Percentiles rank a stretch among this genome's conserved stretches.
phyloP scores from a whole-genome alignment of 2,888 invertebrate species.

The Sclerodermus sp. region DNA sequence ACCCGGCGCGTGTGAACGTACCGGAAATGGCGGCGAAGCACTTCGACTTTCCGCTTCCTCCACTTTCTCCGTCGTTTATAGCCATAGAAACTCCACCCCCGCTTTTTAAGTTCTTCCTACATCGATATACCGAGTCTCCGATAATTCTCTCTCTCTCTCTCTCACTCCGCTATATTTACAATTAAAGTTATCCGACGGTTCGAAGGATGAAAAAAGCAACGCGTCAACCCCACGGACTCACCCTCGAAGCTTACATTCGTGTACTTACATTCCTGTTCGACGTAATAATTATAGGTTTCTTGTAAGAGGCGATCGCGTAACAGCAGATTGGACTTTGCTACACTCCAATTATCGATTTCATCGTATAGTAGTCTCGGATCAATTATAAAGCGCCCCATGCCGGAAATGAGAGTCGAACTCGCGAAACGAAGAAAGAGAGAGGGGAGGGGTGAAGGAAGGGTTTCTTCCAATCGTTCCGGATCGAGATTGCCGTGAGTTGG shows the following conservation, averaged over 20 bases:
- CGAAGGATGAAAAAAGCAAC: too few species aligned
- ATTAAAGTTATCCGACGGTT: too few species aligned
- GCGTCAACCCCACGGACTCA: too few species aligned
- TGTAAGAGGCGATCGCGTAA: too few species aligned
- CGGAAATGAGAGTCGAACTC: conserved; percentile 1
- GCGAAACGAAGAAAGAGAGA: conserved; percentile 6
- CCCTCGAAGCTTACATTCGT: too few species aligned
- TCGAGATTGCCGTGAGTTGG: conserved; percentile 30
- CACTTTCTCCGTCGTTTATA: conserved; percentile 1
- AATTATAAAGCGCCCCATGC: too few species aligned
- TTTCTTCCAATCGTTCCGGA: conserved; percentile 30
- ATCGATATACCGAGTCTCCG: not conserved
- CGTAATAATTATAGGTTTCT: too few species aligned
- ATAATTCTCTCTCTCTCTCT: not conserved
- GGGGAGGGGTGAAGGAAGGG: conserved; percentile 12
- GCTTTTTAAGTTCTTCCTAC: not conserved
- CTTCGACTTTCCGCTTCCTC: conserved; percentile 33
- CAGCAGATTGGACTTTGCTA: too few species aligned
- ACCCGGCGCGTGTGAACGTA: conserved; percentile 10
- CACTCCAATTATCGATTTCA: not conserved
- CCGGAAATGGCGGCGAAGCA: conserved; percentile 26
- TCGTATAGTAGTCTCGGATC: too few species aligned
- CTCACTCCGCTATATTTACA: not conserved
- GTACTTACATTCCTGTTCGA: too few species aligned
- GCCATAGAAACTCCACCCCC: not conserved